Conservation (phyloP, 1,140 invertebrate genomes). For the Drosophila orosa region DNA sequence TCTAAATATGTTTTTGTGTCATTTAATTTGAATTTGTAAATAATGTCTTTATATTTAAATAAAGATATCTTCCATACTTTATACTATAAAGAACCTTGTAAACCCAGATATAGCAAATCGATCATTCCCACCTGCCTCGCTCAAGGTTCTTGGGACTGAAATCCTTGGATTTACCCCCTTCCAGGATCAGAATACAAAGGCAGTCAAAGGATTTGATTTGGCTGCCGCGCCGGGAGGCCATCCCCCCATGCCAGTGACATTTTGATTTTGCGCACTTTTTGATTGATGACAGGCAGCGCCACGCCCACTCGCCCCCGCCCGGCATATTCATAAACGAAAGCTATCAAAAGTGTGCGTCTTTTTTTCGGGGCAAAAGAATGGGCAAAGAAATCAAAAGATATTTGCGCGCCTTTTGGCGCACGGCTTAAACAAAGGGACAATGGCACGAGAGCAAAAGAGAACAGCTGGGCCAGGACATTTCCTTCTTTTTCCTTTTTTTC, state of each 20-base stretch:
- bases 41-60: not conserved
- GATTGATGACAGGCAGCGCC: slow-evolving; percentile 72
- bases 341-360: slow-evolving; percentile 74
- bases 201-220: slow-evolving; percentile 34
- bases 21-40: not conserved
- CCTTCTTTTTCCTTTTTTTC: slow-evolving; percentile 3
- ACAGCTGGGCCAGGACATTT: slow-evolving; percentile 68
- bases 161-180: not conserved
- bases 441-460: slow-evolving; percentile 65
- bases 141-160: slow-evolving; percentile 1
- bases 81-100: not conserved
- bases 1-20: not conserved
- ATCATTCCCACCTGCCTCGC: slow-evolving; percentile 7
- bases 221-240: slow-evolving; percentile 11
- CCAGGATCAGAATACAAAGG: slow-evolving; percentile 6
- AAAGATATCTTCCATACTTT: not conserved
- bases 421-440: slow-evolving; percentile 70
- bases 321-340: slow-evolving; percentile 75
- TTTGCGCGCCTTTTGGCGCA: slow-evolving; percentile 78
- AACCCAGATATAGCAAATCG: slow-evolving; percentile 7
- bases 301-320: slow-evolving; percentile 12
- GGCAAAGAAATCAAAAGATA: slow-evolving; percentile 72
- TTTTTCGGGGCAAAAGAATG: slow-evolving; percentile 50
- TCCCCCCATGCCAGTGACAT: slow-evolving; percentile 56
- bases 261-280: slow-evolving; percentile 82